Conservation (phyloP, 2,888 invertebrate genomes). For the Heliconius sara region DNA sequence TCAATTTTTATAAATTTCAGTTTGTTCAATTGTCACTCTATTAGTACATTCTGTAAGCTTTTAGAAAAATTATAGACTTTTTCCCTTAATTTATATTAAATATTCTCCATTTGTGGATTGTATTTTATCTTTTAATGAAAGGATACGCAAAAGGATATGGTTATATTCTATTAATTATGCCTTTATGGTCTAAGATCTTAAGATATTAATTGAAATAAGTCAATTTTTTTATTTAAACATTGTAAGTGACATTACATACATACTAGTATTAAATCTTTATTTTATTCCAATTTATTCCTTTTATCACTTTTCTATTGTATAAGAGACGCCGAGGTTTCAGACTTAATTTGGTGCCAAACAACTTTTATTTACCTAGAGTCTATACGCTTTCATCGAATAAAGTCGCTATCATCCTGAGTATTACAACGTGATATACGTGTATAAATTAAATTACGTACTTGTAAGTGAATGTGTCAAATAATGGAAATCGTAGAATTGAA, state of each 20-base stretch:
- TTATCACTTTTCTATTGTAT: not conserved
- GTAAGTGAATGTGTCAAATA: not conserved
- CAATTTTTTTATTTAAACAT: too few relatives aligned
- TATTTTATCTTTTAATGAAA: too few relatives aligned
- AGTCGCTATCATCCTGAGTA: conserved; percentile 5
- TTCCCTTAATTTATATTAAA: too few relatives aligned
- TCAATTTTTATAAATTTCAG: not conserved
- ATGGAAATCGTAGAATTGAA: not conserved
- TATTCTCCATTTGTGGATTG: too few relatives aligned
- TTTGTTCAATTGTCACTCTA: not conserved
- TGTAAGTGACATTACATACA: not conserved
- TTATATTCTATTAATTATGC: too few relatives aligned
- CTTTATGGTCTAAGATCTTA: too few relatives aligned
- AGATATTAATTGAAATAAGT: too few relatives aligned
- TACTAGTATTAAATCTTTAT: not conserved
- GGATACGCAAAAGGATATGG: too few relatives aligned
- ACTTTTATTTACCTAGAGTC: conserved; percentile 15
- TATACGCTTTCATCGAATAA: not conserved
- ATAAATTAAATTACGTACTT: conserved; percentile 11
- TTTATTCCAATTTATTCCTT: not conserved
- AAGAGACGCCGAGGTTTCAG: conserved; percentile 11
- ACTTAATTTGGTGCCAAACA: conserved; percentile 18
- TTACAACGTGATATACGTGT: not conserved
- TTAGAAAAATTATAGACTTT: too few relatives aligned
- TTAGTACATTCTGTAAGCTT: too few relatives aligned